A percentile compares a stretch with the other conserved stretches of the same genome.
These are phyloP conservation scores for Mola mola DNA, from an alignment of 2,113 vertebrate species.

Conservation along the genomic window DNA sequence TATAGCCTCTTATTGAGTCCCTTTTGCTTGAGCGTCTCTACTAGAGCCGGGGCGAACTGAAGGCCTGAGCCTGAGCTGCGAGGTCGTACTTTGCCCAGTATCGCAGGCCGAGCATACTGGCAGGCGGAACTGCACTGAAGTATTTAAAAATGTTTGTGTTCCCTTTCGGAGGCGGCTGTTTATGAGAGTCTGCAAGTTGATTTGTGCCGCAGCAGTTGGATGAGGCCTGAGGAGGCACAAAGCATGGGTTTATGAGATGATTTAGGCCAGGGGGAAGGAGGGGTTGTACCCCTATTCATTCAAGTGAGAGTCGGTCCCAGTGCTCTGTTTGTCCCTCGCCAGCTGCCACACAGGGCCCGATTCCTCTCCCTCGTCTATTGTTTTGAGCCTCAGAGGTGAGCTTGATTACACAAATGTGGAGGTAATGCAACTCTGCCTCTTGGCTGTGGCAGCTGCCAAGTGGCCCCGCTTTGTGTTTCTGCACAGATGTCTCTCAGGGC, in stretches of 20 bases:
- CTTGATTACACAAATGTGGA: constrained; percentile 77
- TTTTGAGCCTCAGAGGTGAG: constrained; percentile 74
- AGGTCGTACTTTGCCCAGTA: constrained; percentile 26
- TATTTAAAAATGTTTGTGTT: constrained; percentile 73
- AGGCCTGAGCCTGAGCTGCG: constrained; percentile 11
- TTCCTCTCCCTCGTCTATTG: constrained; percentile 65
- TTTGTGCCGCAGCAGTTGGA: constrained; percentile 63
- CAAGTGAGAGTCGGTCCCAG: constrained; percentile 43
- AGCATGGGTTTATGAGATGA: constrained; percentile 60
- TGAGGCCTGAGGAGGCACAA: constrained; percentile 50
- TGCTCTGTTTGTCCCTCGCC: constrained; percentile 62
- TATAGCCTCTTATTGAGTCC: not conserved
- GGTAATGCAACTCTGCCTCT: constrained; percentile 66
- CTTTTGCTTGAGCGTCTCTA: not conserved
- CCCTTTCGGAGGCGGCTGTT: constrained; percentile 57
- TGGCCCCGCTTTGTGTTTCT: constrained; percentile 52
- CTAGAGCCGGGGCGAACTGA: constrained; percentile 11
- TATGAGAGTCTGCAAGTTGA: constrained; percentile 56
- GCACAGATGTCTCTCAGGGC: constrained; percentile 52
- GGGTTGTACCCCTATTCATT: constrained; percentile 46
- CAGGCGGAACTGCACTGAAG: constrained; percentile 57
- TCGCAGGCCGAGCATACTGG: constrained; percentile 45
- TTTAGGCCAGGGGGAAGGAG: constrained; percentile 36
- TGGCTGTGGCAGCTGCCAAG: constrained; percentile 64
- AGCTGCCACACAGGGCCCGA: constrained; percentile 64